phyloP scores from a whole-genome alignment of 2,888 invertebrate genomes.

The Gortyna flavago region DNA sequence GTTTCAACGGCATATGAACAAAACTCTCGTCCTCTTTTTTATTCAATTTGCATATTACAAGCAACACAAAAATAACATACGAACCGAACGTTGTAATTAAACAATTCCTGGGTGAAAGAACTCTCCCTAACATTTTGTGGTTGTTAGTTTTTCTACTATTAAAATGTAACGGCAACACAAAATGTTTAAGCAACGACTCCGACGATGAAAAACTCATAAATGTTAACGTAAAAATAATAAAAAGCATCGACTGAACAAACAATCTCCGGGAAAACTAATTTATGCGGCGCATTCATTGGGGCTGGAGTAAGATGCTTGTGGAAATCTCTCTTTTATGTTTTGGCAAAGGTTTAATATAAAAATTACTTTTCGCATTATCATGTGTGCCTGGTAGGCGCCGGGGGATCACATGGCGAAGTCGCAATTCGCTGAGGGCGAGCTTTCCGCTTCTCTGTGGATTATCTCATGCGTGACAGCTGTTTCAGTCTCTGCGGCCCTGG shows the following conservation, averaged over 20 bases:
- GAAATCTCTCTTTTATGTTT: slow-evolving; percentile 87
- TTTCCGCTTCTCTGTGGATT: slow-evolving; percentile 81
- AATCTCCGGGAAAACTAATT: slow-evolving; percentile 89
- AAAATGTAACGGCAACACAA: slow-evolving; percentile 66
- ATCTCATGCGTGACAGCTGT: slow-evolving; percentile 88
- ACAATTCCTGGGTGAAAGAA: slow-evolving; percentile 66
- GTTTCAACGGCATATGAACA: slow-evolving; percentile 72
- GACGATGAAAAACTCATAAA: slow-evolving; percentile 84
- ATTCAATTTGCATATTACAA: slow-evolving; percentile 77
- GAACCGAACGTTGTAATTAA: slow-evolving; percentile 67
- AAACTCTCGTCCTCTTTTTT: slow-evolving; percentile 73
- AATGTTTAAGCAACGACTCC: slow-evolving; percentile 62
- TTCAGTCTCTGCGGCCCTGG: slow-evolving; percentile 75
- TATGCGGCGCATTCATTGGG: slow-evolving; percentile 84
- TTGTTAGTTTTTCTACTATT: slow-evolving; percentile 63
- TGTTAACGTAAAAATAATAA: slow-evolving; percentile 84
- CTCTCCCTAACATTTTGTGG: slow-evolving; percentile 38
- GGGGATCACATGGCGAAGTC: slow-evolving; percentile 78
- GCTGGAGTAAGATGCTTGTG: slow-evolving; percentile 77
- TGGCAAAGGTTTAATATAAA: slow-evolving; percentile 88
- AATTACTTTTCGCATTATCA: slow-evolving; percentile 89
- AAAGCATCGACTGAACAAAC: slow-evolving; percentile 83
- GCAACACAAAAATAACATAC: slow-evolving; percentile 62
- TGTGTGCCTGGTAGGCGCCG: slow-evolving; percentile 81
- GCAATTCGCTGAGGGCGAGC: slow-evolving; percentile 78